Percentiles rank a stretch among this genome's conserved stretches.
phyloP scores from a whole-genome alignment of 2,888 invertebrate genomes.

The Polietes domitor region DNA sequence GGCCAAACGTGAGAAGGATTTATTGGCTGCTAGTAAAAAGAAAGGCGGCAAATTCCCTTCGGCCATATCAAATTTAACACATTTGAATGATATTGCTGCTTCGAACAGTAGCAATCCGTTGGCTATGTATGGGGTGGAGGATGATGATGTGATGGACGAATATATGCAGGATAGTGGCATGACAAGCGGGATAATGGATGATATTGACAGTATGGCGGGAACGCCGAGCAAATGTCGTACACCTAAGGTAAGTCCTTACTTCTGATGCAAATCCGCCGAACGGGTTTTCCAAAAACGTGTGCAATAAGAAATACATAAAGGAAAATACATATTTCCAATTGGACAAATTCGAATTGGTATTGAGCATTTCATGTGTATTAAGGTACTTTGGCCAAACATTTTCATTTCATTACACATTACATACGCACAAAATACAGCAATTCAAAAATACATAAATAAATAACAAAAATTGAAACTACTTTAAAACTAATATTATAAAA shows the following conservation, averaged over 20 bases:
- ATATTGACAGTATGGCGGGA: slow-evolving; percentile 72
- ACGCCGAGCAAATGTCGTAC: slow-evolving; percentile 73
- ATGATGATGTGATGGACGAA: slow-evolving; percentile 71
- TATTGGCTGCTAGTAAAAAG: slow-evolving; percentile 69
- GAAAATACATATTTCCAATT: too few relatives aligned
- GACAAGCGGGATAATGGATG: slow-evolving; percentile 52
- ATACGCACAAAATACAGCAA: too few relatives aligned
- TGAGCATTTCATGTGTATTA: too few relatives aligned
- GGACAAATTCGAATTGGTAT: too few relatives aligned
- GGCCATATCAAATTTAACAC: slow-evolving; percentile 62
- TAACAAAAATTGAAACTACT: too few relatives aligned
- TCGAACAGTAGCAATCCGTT: slow-evolving; percentile 70
- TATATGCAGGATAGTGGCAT: slow-evolving; percentile 70
- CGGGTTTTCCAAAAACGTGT: too few relatives aligned
- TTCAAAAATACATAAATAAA: too few relatives aligned
- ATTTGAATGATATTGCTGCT: slow-evolving; percentile 45
- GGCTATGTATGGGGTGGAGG: slow-evolving; percentile 75
- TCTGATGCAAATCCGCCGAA: background rate
- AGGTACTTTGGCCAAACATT: too few relatives aligned
- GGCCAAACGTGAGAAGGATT: slow-evolving; percentile 80
- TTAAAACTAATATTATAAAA: too few relatives aligned
- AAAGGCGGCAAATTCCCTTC: slow-evolving; percentile 66
- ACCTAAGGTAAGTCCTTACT: slow-evolving; percentile 75
- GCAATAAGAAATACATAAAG: too few relatives aligned
- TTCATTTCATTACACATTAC: too few relatives aligned